phyloP scores from a whole-genome alignment of 2,113 vertebrate genomes.

The Lagenorhynchus albirostris region DNA sequence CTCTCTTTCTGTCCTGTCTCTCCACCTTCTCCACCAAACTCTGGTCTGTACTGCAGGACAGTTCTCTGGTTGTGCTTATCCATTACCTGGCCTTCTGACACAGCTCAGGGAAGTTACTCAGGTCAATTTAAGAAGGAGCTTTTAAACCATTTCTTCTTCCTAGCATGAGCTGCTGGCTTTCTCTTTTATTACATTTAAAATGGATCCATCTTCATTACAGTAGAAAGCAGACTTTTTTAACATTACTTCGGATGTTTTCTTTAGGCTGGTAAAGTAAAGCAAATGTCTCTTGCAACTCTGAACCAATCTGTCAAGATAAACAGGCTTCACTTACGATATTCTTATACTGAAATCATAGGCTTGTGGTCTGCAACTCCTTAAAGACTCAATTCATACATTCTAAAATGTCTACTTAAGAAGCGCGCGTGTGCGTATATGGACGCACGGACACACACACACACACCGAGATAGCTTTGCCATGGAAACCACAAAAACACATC shows the following conservation, averaged over 20 bases:
- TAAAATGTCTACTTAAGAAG: slow-evolving; percentile 79
- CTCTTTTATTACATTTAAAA: slow-evolving; percentile 60
- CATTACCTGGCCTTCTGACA: not conserved
- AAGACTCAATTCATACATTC: slow-evolving; percentile 77
- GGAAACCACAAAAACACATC: slow-evolving; percentile 81
- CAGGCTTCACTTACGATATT: slow-evolving; percentile 79
- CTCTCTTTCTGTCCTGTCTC: slow-evolving; percentile 19
- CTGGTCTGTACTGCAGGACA: not conserved
- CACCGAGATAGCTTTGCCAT: slow-evolving; percentile 79
- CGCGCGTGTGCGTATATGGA: not conserved
- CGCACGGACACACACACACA: not conserved
- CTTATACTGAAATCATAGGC: slow-evolving; percentile 74
- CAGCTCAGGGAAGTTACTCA: not conserved
- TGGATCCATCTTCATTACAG: slow-evolving; percentile 43
- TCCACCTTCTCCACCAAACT: not conserved
- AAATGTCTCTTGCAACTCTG: slow-evolving; percentile 74
- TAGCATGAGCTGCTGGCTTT: slow-evolving; percentile 17
- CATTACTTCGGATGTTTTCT: slow-evolving; percentile 76
- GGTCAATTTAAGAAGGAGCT: not conserved
- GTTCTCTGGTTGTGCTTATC: not conserved
- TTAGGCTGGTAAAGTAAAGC: slow-evolving; percentile 77
- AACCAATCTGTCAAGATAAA: slow-evolving; percentile 78
- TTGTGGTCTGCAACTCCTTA: slow-evolving; percentile 72
- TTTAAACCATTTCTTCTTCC: slow-evolving; percentile 40
- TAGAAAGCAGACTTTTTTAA: slow-evolving; percentile 62